Percentiles rank a stretch among this genome's conserved stretches.
Evolutionary conservation across 1,140 invertebrate species (phyloP).

Genomic region (Sinella curviseta): DNA sequence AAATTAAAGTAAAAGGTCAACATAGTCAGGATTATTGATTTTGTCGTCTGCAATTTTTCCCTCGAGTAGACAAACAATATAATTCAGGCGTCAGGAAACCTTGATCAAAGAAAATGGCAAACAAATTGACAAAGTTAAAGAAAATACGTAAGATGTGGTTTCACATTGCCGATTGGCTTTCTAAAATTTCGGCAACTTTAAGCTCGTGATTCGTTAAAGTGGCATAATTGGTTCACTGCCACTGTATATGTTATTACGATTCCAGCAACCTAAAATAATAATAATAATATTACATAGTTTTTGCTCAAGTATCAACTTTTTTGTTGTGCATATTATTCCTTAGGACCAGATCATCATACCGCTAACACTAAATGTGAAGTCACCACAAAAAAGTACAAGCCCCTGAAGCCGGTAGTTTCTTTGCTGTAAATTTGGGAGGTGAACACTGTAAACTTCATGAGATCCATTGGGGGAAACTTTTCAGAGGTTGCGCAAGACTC

Average conservation of each 20-base stretch:
- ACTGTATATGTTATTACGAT: conserved; percentile 5
- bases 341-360: not conserved
- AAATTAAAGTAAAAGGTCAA: no score
- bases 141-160: no score
- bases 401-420: conserved; percentile 30
- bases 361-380: conserved; percentile 10
- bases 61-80: no score
- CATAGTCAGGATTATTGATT: no score
- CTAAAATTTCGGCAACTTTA: no score
- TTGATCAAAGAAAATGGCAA: no score
- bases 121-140: no score
- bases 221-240: not conserved
- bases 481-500: conserved; percentile 6
- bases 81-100: no score
- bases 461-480: conserved; percentile 21
- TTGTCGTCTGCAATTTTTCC: no score
- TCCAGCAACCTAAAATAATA: not conserved
- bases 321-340: not conserved
- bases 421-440: conserved; percentile 18
- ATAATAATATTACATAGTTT: conserved; percentile 14
- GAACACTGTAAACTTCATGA: conserved; percentile 13
- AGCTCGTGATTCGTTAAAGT: not conserved
- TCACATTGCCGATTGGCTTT: no score
- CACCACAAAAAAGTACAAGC: conserved; percentile 27
- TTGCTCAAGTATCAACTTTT: conserved; percentile 26